Evolutionary conservation across 92 coral and sea anemone species (phyloP).

Genomic region (Porites divaricata): DNA sequence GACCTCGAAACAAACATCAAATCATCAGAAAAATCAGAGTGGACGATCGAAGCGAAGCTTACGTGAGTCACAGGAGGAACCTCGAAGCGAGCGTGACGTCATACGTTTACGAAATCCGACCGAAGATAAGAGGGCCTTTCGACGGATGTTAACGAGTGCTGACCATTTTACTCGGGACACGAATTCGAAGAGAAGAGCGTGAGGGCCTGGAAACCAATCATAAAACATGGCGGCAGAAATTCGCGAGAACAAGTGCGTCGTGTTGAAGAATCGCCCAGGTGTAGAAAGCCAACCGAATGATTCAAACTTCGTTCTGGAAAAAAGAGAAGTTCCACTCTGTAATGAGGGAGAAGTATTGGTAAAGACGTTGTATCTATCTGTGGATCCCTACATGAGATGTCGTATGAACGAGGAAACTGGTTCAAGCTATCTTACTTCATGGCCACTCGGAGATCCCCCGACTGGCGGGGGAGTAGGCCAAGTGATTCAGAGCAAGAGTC

Average conservation of each 20-base stretch:
- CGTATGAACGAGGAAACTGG: slow-evolving; percentile 75
- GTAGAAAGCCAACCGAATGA: slow-evolving; percentile 63
- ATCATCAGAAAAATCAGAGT: too few species aligned
- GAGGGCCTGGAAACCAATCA: too few species aligned
- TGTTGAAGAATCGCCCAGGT: slow-evolving; percentile 83
- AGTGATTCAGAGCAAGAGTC: slow-evolving; percentile 64
- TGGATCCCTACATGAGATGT: slow-evolving; percentile 89
- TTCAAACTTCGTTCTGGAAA: slow-evolving; percentile 72
- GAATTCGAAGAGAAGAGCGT: too few species aligned
- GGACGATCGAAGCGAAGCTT: too few species aligned
- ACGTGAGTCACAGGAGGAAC: too few species aligned
- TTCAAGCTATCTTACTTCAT: slow-evolving; percentile 49
- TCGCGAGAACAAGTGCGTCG: slow-evolving; percentile 42
- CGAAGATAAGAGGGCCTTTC: too few species aligned
- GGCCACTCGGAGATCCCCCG: slow-evolving; percentile 64
- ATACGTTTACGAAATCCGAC: too few species aligned
- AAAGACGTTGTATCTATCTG: slow-evolving; percentile 81
- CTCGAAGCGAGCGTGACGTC: too few species aligned
- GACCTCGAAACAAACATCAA: too few species aligned
- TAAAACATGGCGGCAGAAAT: slow-evolving; percentile 25
- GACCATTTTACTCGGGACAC: too few species aligned
- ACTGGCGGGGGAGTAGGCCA: slow-evolving; percentile 73
- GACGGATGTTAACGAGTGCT: too few species aligned
- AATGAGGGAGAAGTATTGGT: slow-evolving; percentile 72
- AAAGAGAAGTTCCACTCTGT: slow-evolving; percentile 44